Evolutionary conservation across 30 jellyfish, hydroid and myxozoan genomes (phyloP), one percentile per base, ranked within the genome.

Genomic region (Aurelia coerulea): DNA sequence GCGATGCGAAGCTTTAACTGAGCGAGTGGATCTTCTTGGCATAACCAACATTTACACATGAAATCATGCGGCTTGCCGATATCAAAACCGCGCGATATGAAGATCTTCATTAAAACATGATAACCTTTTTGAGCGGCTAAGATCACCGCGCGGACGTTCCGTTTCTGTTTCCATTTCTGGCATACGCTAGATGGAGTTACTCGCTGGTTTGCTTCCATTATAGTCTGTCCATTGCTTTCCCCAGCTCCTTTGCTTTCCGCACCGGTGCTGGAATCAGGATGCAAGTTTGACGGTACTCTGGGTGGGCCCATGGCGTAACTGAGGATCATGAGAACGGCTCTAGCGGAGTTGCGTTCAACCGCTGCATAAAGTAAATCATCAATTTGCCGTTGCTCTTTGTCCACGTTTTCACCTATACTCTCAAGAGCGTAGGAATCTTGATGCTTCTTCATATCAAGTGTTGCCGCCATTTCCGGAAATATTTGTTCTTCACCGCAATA

Each of bases 51-150:
- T 32, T 64, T 73, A 62, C 98, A 92, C 35, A 49, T 66, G 31
- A 88, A 23, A 15, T 79, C 93, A 33, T 92, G 98, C 34, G 96
- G 96, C 64, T 33, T 32, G 5, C 53, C 68, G 37, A 92, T 87
- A 29, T 65, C 75, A 83, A 76, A 92, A 16, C 96, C 96, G 73
- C 87, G 85, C 54, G 93, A 65, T 52, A 88, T 46, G 35, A 92
- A 87, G 53, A 86, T 50, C 33, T 81, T 71, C 34, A 92, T 81
- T 78, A 92, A 32, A 56, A 74, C 87, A 29, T 33, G 50, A 52
- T 79, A 50, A 66, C 96, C 92, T 15, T 29, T 41, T 53, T 92
- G 94, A 3, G 96, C 98, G 17, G 98, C 94, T 3, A 79, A 52
- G 23, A 86, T 63, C 66, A 92, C 66, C 4, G 96, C 93, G 15